Percentiles rank a stretch among this genome's conserved stretches.
These are phyloP conservation scores for Odobenus rosmarus DNA, from an alignment of 2,113 vertebrate species.

Conservation along the genomic window DNA sequence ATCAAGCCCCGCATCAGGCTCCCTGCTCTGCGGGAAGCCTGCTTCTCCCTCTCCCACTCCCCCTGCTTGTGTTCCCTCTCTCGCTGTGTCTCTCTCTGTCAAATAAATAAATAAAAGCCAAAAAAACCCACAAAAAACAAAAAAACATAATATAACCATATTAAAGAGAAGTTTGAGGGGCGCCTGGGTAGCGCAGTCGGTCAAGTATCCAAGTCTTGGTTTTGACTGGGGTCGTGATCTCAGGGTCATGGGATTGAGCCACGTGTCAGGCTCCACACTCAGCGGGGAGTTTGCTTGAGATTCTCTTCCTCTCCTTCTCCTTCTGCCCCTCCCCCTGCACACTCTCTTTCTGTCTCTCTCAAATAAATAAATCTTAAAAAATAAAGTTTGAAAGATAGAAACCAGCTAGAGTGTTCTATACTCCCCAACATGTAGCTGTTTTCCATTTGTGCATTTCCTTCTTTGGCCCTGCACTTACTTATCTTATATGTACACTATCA, in stretches of 20 bases:
- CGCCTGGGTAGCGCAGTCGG: neutral
- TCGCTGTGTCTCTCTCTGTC: too few relatives aligned
- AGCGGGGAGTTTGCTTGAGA: neutral
- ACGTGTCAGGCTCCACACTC: neutral
- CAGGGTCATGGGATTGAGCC: neutral
- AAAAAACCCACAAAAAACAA: too few relatives aligned
- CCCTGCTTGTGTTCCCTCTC: too few relatives aligned
- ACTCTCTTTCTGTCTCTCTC: neutral
- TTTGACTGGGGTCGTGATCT: neutral
- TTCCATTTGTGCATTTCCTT: neutral
- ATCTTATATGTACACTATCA: accelerated
- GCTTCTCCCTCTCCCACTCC: too few relatives aligned
- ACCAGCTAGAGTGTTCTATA: accelerated
- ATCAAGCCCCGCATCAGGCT: too few relatives aligned
- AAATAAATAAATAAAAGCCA: too few relatives aligned
- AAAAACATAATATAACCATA: too few relatives aligned
- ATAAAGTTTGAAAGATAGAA: neutral
- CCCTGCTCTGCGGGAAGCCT: too few relatives aligned
- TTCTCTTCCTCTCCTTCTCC: neutral
- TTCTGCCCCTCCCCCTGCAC: neutral
- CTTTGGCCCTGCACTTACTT: neutral
- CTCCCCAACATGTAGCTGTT: accelerated
- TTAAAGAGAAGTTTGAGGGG: neutral
- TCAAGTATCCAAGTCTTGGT: neutral
- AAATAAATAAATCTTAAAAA: neutral